These are phyloP conservation scores for Dreissena polymorpha DNA, from an alignment of 1,140 invertebrate species.

Conservation along the genomic window DNA sequence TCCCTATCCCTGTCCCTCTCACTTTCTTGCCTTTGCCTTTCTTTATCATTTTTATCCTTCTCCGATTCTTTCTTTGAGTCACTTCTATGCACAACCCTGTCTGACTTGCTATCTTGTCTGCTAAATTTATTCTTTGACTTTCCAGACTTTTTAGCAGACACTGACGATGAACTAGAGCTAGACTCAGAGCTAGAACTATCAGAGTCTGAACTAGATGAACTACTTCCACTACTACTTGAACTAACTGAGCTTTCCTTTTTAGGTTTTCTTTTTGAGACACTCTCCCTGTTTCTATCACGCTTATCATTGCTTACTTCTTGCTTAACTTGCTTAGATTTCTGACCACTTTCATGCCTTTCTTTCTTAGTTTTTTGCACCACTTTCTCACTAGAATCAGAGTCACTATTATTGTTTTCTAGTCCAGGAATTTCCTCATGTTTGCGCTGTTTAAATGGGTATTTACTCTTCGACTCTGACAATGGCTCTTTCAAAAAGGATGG, in stretches of 20 bases:
- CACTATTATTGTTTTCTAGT: slow-evolving; percentile 52
- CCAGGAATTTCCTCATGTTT: slow-evolving; percentile 68
- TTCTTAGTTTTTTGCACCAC: slow-evolving; percentile 25
- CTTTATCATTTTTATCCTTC: slow-evolving; percentile 19
- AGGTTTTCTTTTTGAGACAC: slow-evolving; percentile 17
- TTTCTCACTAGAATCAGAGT: slow-evolving; percentile 24
- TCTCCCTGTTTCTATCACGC: slow-evolving; percentile 31
- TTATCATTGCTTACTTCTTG: slow-evolving; percentile 26
- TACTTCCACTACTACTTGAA: slow-evolving; percentile 53
- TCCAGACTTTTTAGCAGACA: slow-evolving; percentile 11
- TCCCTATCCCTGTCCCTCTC: slow-evolving; percentile 42
- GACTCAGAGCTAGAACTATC: slow-evolving; percentile 58
- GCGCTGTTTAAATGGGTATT: slow-evolving; percentile 63
- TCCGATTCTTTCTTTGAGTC: background rate
- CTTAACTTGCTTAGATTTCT: slow-evolving; percentile 26
- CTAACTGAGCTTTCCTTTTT: slow-evolving; percentile 43
- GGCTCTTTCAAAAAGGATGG: slow-evolving; percentile 66
- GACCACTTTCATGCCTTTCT: slow-evolving; percentile 38
- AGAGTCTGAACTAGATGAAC: slow-evolving; percentile 58
- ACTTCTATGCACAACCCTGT: background rate
- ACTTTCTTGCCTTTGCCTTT: slow-evolving; percentile 7
- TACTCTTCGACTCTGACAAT: slow-evolving; percentile 58
- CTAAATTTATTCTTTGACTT: slow-evolving; percentile 39
- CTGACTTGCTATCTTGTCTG: slow-evolving; percentile 15
- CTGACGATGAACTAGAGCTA: slow-evolving; percentile 47